Evolutionary conservation across 1,140 invertebrate genomes (phyloP).

Genomic region (Ceratosolen fusciceps): DNA sequence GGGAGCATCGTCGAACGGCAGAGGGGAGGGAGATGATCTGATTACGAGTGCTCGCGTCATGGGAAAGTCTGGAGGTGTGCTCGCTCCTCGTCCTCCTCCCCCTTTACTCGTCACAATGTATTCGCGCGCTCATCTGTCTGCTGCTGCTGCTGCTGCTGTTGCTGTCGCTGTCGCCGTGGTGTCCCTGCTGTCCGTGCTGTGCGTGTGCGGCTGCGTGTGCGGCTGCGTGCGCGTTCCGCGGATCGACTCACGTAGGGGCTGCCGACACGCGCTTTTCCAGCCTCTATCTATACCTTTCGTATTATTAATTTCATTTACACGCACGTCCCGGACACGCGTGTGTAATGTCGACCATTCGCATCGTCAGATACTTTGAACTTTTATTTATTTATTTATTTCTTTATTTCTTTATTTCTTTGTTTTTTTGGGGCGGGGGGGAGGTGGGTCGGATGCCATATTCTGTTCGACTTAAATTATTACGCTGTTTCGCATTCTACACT

Average conservation of each 20-base stretch:
- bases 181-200: too few relatives aligned
- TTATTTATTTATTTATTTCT: constrained; percentile 13
- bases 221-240: neutral
- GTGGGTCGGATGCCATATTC: neutral
- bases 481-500: neutral
- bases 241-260: neutral
- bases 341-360: constrained; percentile 45
- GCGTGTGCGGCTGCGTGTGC: too few relatives aligned
- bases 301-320: constrained; percentile 47
- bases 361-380: neutral
- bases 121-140: too few relatives aligned
- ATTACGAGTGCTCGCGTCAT: constrained; percentile 44
- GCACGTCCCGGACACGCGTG: constrained; percentile 14
- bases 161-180: too few relatives aligned
- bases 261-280: neutral
- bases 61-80: constrained; percentile 41
- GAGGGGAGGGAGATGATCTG: constrained; percentile 48
- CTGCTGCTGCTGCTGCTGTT: too few relatives aligned
- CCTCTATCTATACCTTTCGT: constrained; percentile 23
- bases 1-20: constrained; percentile 4
- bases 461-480: constrained; percentile 1
- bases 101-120: too few relatives aligned
- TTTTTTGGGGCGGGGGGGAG: too few relatives aligned
- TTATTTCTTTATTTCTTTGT: too few relatives aligned
- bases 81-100: too few relatives aligned